A percentile compares a stretch with the other conserved stretches of the same genome.
phyloP scores from a whole-genome alignment of 2,888 invertebrate genomes.

The Thymelicus lineola region DNA sequence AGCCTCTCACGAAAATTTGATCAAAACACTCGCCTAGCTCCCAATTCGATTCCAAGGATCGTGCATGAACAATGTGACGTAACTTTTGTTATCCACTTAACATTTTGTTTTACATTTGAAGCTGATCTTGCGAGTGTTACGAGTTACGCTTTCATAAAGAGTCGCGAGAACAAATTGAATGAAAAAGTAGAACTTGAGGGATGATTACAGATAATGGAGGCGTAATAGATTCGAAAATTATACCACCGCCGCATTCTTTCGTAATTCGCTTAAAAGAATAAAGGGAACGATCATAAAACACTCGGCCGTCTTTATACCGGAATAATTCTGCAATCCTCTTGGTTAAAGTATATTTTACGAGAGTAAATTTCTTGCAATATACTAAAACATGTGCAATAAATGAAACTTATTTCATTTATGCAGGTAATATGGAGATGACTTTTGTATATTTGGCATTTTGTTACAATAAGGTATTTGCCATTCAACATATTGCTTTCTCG shows the following conservation, averaged over 20 bases:
- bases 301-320: slow-evolving; percentile 61
- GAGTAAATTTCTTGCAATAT: slow-evolving; percentile 54
- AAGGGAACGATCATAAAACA: slow-evolving; percentile 65
- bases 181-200: slow-evolving; percentile 46
- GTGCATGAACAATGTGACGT: slow-evolving; percentile 67
- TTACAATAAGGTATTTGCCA: too few relatives aligned
- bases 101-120: slow-evolving; percentile 54
- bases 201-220: slow-evolving; percentile 49
- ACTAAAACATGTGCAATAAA: slow-evolving; percentile 49
- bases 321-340: slow-evolving; percentile 66
- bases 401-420: slow-evolving; percentile 62
- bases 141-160: slow-evolving; percentile 19
- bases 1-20: slow-evolving; percentile 68
- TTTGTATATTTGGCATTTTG: slow-evolving; percentile 38
- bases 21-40: slow-evolving; percentile 64
- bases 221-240: slow-evolving; percentile 58
- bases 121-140: slow-evolving; percentile 41
- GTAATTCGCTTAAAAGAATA: slow-evolving; percentile 59
- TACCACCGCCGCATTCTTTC: slow-evolving; percentile 57
- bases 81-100: slow-evolving; percentile 64
- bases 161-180: slow-evolving; percentile 35
- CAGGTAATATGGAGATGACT: slow-evolving; percentile 55
- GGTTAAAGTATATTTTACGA: slow-evolving; percentile 56
- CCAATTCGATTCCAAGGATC: slow-evolving; percentile 74
- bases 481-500: too few relatives aligned